Percentiles rank a stretch among this genome's conserved stretches.
Evolutionary conservation across 92 coral and sea anemone species (phyloP).

Genomic region (Actinostola sp.): DNA sequence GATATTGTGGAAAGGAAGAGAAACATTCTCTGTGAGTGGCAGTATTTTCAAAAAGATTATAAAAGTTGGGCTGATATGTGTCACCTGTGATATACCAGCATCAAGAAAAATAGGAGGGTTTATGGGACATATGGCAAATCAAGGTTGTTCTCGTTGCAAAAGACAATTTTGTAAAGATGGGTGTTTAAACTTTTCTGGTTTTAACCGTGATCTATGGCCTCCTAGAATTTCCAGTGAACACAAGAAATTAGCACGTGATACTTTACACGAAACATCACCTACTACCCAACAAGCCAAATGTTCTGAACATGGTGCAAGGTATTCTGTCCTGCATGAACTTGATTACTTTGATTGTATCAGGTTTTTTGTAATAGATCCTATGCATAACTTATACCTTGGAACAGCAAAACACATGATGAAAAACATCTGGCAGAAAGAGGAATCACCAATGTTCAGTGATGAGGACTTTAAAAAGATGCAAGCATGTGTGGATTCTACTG

Average conservation of each 20-base stretch:
- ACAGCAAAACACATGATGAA: conserved; percentile 64
- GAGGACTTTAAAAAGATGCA: conserved; percentile 50
- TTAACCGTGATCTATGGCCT: conserved; percentile 58
- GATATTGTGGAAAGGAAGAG: conserved; percentile 35
- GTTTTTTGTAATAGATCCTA: conserved; percentile 53
- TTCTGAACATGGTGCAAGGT: conserved; percentile 60
- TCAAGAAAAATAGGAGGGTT: conserved; percentile 66
- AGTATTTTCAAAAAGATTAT: conserved; percentile 28
- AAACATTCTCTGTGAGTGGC: conserved; percentile 31
- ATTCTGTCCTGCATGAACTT: conserved; percentile 59
- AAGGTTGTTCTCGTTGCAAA: conserved; percentile 67
- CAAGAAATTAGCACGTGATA: conserved; percentile 34
- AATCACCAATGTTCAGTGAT: conserved; percentile 30
- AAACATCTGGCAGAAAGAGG: conserved; percentile 53
- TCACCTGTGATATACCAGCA: conserved; percentile 74
- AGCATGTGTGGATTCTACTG: conserved; percentile 39
- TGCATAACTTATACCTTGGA: conserved; percentile 64
- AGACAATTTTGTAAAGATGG: conserved; percentile 16
- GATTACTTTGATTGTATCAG: conserved; percentile 65
- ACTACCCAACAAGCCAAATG: conserved; percentile 46
- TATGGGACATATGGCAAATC: conserved; percentile 72
- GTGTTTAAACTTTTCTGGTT: conserved; percentile 50
- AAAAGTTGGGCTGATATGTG: conserved; percentile 59
- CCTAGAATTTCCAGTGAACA: conserved; percentile 46
- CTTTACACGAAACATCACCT: conserved; percentile 34